phyloP scores from a whole-genome alignment of 2,113 vertebrate genomes.

The Sphaerodactylus townsendi region DNA sequence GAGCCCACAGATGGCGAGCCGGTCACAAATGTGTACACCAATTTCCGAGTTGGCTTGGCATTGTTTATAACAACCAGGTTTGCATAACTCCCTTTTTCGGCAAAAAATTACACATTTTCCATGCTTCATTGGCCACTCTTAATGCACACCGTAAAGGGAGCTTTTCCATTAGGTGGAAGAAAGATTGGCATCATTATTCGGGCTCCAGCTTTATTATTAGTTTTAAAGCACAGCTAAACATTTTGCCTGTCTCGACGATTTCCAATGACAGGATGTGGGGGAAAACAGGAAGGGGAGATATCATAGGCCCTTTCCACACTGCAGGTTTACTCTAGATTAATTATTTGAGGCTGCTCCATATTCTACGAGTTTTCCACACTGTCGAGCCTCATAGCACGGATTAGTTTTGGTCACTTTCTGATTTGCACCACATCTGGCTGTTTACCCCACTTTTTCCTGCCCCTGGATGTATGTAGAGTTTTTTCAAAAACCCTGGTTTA shows the following conservation, averaged over 20 bases:
- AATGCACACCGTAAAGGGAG: constrained; percentile 52
- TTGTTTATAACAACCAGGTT: constrained; percentile 66
- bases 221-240: constrained; percentile 36
- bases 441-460: too few species aligned
- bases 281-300: constrained; percentile 3
- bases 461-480: too few species aligned
- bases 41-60: constrained; percentile 55
- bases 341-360: too few species aligned
- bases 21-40: constrained; percentile 48
- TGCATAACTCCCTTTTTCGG: constrained; percentile 49
- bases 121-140: constrained; percentile 60
- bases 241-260: constrained; percentile 45
- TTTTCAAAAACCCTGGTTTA: too few species aligned
- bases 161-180: constrained; percentile 57
- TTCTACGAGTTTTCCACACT: too few species aligned
- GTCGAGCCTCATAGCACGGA: too few species aligned
- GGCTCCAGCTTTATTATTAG: constrained; percentile 48
- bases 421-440: too few species aligned
- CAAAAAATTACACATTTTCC: constrained; percentile 59
- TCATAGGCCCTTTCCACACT: constrained; percentile 1
- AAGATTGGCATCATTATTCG: constrained; percentile 29
- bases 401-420: too few species aligned
- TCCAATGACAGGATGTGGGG: not conserved
- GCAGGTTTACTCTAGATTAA: too few species aligned
- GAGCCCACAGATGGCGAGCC: constrained; percentile 37